A percentile compares a stretch with the other conserved stretches of the same genome.
Conservation (phyloP, 2,888 invertebrate genomes). For the Acanthococcus lagerstroemiae region DNA sequence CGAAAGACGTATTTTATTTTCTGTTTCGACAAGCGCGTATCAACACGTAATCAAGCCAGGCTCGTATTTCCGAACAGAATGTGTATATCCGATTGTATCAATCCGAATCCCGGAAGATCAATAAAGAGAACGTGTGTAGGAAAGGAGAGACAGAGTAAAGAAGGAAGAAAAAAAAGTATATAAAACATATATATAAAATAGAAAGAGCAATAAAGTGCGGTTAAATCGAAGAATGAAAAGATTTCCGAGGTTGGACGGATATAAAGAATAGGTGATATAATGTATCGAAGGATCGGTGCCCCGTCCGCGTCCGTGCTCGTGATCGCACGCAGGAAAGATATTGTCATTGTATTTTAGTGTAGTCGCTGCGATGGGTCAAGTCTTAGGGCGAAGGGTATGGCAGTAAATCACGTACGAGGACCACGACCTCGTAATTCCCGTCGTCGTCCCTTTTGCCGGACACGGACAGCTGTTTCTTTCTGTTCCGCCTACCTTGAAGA, state of each 20-base stretch:
- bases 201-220: background rate
- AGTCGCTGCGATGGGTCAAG: slow-evolving; percentile 20
- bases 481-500: slow-evolving; percentile 20
- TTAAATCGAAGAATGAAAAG: slow-evolving; percentile 22
- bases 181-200: background rate
- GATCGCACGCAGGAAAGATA: slow-evolving; percentile 20
- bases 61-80: too few species aligned
- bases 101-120: slow-evolving; percentile 16
- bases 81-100: too few species aligned
- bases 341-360: slow-evolving; percentile 9
- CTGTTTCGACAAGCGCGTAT: too few species aligned
- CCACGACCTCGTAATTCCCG: slow-evolving; percentile 28
- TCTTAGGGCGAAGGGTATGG: slow-evolving; percentile 25
- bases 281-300: slow-evolving; percentile 24
- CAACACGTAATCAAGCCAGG: too few species aligned
- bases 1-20: too few species aligned
- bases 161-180: too few species aligned
- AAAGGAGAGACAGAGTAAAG: too few species aligned
- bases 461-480: slow-evolving; percentile 24
- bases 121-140: slow-evolving; percentile 13
- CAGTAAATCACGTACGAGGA: slow-evolving; percentile 26
- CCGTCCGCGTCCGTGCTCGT: too few species aligned
- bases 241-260: slow-evolving; percentile 2
- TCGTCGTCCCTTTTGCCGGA: slow-evolving; percentile 6
- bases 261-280: slow-evolving; percentile 5